These are phyloP conservation scores for Amiota minor DNA, from an alignment of 2,888 invertebrate genomes.

Conservation along the genomic window DNA sequence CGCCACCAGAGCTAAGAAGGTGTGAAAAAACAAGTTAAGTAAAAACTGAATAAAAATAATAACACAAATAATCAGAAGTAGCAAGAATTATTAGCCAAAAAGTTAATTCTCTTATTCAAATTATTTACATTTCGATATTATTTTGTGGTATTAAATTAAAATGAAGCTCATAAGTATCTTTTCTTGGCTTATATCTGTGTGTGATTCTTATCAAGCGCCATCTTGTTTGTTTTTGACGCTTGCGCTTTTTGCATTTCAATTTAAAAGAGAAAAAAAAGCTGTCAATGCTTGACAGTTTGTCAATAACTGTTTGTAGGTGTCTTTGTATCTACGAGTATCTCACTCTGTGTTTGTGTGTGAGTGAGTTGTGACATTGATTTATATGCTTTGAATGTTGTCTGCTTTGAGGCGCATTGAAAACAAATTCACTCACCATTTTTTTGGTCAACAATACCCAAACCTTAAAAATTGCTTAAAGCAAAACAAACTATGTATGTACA, in stretches of 20 bases:
- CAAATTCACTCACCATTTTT: slow-evolving; percentile 15
- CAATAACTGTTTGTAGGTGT: slow-evolving; percentile 46
- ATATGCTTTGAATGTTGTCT: slow-evolving; percentile 41
- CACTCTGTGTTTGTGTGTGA: slow-evolving; percentile 27
- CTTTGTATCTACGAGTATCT: not conserved
- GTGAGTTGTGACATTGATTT: slow-evolving; percentile 53
- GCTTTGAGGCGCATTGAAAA: slow-evolving; percentile 25
- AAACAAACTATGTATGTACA: not conserved
- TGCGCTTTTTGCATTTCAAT: slow-evolving; percentile 68
- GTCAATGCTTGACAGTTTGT: slow-evolving; percentile 65
- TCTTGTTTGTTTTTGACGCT: slow-evolving; percentile 56
- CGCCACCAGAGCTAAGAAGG: slow-evolving; percentile 16
- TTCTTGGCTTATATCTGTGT: slow-evolving; percentile 45
- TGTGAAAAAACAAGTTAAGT: slow-evolving; percentile 33
- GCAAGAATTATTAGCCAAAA: too few species aligned
- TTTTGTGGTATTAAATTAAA: slow-evolving; percentile 19
- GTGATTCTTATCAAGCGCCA: slow-evolving; percentile 33
- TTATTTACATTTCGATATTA: not conserved
- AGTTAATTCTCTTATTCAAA: not conserved
- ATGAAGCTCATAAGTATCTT: slow-evolving; percentile 7
- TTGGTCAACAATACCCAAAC: not conserved
- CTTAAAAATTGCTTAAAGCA: slow-evolving; percentile 28
- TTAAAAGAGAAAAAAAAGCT: slow-evolving; percentile 46
- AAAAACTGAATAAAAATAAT: not conserved
- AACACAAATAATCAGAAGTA: not conserved